Evolutionary conservation across 2,888 invertebrate genomes (phyloP).

Genomic region (Acanthosoma haemorrhoidale): DNA sequence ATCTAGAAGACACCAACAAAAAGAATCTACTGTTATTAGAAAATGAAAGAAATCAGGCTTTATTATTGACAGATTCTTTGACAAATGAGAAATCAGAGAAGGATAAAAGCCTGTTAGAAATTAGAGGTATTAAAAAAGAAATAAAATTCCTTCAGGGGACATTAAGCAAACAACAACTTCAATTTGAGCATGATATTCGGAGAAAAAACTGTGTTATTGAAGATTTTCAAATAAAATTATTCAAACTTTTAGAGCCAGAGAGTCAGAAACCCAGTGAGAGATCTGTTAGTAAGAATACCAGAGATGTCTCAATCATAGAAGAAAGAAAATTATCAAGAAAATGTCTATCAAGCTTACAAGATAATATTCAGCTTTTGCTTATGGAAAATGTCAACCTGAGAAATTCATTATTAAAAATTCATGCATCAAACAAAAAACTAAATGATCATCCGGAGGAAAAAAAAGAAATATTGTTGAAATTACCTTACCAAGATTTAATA

Average conservation of each 20-base stretch:
- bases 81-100: not conserved
- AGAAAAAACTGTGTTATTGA: not conserved
- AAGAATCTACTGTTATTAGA: not conserved
- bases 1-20: not conserved
- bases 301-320: not conserved
- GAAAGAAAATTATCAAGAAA: not conserved
- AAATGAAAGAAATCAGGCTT: not conserved
- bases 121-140: not conserved
- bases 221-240: not conserved
- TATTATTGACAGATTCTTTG: not conserved
- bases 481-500: not conserved
- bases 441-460: not conserved
- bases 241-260: not conserved
- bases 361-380: not conserved
- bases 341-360: not conserved
- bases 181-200: slow-evolving; percentile 1
- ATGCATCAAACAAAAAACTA: not conserved
- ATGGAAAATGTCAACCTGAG: not conserved
- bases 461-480: not conserved
- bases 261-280: not conserved
- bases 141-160: not conserved
- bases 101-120: not conserved
- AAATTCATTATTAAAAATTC: not conserved
- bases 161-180: not conserved
- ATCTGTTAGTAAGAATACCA: not conserved